Base-by-base conservation (phyloP, 1,140 invertebrate species). In the Scaptomyza pallida region DNA sequence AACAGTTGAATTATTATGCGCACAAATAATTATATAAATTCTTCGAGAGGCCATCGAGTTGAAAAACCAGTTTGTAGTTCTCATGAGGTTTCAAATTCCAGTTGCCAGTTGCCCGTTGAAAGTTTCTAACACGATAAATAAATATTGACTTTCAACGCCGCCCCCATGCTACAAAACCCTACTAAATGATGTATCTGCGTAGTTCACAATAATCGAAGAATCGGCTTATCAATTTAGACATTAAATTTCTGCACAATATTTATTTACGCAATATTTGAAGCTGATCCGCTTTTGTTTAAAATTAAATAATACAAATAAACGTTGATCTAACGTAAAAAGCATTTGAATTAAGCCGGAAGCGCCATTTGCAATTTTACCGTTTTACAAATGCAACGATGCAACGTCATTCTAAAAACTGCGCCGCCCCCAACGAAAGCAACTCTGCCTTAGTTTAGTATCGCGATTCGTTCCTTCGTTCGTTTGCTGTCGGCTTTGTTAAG, bases 11-110 rank as follows among this genome's bases (percentile, higher is more conserved):
- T 64, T 30, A 55, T 65, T 82, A 82, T 81, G 74, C 69, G 61
- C 44, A 62, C 69, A n/a, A n/a, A n/a, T 86, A 77, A 81, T 81
- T 88, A 78, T 88, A 77, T 56, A 81, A 75, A 71, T 81, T 72
- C 73, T 81, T 56, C 50, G 73, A 50, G 35, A 48, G 60, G 60
- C 55, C 41, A 30, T 44, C 19, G 35, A 80, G 81, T 80, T 74
- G 70, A 47, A 65, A 81, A 88, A 77, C 81, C 76, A 61, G 76
- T 86, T 85, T 86, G 23, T 47, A 55, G 51, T 56, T 47, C 47
- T 45, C 47, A 19, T 37, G 33, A n/a, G 33, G n/a, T 51, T 65
- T 56, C 21, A 64, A 73, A 67, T 44, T 51, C 55, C 54, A 60
- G 23, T n/a, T n/a, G n/a, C n/a, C n/a, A n/a, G n/a, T 48, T 23